Base-by-base conservation (phyloP, 1,140 invertebrate genomes). In the Eulimnadia texana region DNA sequence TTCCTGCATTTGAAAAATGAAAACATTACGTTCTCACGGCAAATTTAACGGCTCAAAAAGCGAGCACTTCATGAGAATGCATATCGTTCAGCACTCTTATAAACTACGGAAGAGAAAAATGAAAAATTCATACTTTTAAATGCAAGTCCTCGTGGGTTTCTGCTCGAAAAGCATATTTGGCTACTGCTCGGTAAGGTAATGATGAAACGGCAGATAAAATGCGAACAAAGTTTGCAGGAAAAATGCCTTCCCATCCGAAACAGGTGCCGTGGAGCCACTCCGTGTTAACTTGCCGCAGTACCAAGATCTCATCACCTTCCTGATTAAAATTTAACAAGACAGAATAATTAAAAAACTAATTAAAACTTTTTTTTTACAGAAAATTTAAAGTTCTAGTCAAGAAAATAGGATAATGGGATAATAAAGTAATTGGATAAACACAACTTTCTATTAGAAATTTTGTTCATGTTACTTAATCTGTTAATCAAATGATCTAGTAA, bases 241-340 rank as follows among this genome's bases (percentile, higher is more conserved):
- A 61, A 20, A 61, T 61, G 11, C 60, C 60, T 54, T 61, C 24
- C 20, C 29, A 29, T 3, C 20, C 23, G 1, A 50, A 28, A 27
- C 27, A 52, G 10, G 33, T 16, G 49, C 60, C 60, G 16, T 29
- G 27, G 16, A 10, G 33, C 60, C 60, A 61, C 29, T 61, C 60
- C 3, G 51, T 28, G 50, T 61, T 61, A 13, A 61, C 60, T 55
- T 61, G 51, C n/a, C 20, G 22, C 33, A 54, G 27, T 19, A 61
- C 27, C 11, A 33, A n/a, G 28, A 61, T 42, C 51, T 33, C 16
- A 13, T 61, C 60, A 16, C 60, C 60, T 54, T 61, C 60, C 60
- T 61, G 53, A n/a, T n/a, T 2, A 49, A n/a, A 60, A 1, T 28
- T 49, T 10, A 57, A 11, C 23, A 47, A 23, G 47, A 42, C 24